Base-by-base conservation (phyloP, 37 sponge, comb jelly and placozoan species). In the Beroe forskalii region DNA sequence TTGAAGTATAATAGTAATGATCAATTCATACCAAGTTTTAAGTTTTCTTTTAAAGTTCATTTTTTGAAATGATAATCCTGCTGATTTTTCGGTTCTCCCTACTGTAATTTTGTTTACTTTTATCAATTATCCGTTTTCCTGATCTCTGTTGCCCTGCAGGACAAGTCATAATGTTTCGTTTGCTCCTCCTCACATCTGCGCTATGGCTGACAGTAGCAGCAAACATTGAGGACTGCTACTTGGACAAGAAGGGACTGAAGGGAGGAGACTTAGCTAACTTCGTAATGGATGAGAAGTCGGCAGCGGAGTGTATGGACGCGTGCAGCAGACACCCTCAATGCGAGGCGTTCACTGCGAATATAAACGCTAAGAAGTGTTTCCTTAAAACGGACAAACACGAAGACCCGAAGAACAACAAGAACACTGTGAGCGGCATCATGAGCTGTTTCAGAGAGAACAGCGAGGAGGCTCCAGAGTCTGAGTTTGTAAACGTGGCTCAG, bases 301-400 rank as follows among this genome's bases (percentile, higher is more conserved):
- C 27, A 69, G 72, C 2, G 38, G 72, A 69, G 72, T 69, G 72
- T 35, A 32, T 32, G 17, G 72, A 69, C 19, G 35, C 72, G 17
- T 69, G 72, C 32, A 22, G 66, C 24, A 9, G 66, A 63, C 28
- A 27, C 27, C 30, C 66, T 9, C 66, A 24, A 27, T 63, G 66
- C 27, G 30, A 3, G 4, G 66, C 66, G 17, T 63, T 63, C 66
- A 63, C 66, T 28, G 6, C 12, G 12, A 48, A 48, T 12, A 31
- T 3, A 2, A 69, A 69, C 4, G 6, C 3, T 36, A 35, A 35
- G 19, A 31, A 33, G 20, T 69, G 72, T 17, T 69, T 6, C 19
- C 35, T 69, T 37, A 69, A 69, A 33, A 31, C 27, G 6, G 72
- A 69, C 2, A 37, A 32, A 1, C 39, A 69, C 38, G 32, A 37